Evolutionary conservation across 1,140 invertebrate genomes (phyloP), one percentile per base, ranked within the genome.

Genomic region (Zaprionus ornatus): DNA sequence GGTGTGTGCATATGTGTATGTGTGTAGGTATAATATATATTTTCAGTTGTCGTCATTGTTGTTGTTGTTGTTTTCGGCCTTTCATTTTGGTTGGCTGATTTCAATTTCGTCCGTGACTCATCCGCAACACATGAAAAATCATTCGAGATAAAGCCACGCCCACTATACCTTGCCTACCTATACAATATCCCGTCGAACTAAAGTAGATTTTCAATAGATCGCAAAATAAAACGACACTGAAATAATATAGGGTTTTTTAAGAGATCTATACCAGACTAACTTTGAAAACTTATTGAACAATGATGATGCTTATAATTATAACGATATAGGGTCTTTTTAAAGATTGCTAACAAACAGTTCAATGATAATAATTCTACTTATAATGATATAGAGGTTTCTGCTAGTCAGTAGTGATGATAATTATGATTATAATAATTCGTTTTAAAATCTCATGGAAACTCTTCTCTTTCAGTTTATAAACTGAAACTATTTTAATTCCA

Each of bases 61-160:
- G 42, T 40, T 61, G 57, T 42, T 75, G 55, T 62, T 45, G 27
- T 42, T 56, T 57, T 13, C 32, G 52, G 66, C 52, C 74, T 81
- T 73, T 72, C 67, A 86, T 78, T 87, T 87, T 88, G 84, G 84
- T 88, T 88, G 80, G 80, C 60, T 78, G 84, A 78, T 80, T 88
- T 78, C 61, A 71, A 65, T 65, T 87, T 82, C 52, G 69, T 19
- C 52, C 7, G 29, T 90, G 78, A 84, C 61, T 77, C 70, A 72
- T 57, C 21, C 23, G 13, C 80, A 79, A 27, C 45, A 29, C 72
- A 82, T 74, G 71, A 35, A 56, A 80, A 80, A 37, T 63, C 64
- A 74, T 63, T 19, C 55, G 42, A 79, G 82, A 85, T 87, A 80
- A 78, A 76, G 79, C 55, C 59, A 65, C 66, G 61, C 57, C 77